Evolutionary conservation across 1,140 invertebrate genomes (phyloP).

Genomic region (Oncopodura yosiiana): DNA sequence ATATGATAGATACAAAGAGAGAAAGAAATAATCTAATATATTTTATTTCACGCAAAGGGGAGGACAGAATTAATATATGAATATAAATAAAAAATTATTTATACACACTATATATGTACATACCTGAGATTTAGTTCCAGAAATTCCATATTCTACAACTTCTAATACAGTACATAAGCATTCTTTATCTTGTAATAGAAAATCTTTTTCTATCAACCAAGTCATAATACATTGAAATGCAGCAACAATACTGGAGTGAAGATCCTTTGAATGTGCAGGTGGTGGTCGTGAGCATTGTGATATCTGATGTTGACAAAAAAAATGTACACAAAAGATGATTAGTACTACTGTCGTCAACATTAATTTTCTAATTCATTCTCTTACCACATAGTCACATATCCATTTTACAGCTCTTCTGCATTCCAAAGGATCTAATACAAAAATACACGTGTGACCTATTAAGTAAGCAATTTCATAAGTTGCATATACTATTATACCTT

Average conservation of each 20-base stretch:
- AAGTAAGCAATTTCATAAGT: background rate
- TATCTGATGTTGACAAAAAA: background rate
- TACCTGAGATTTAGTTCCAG: conserved; percentile 75
- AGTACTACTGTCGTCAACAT: no score
- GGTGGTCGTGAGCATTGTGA: conserved; percentile 80
- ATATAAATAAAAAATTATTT: no score
- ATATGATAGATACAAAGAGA: no score
- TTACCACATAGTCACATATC: conserved; percentile 96
- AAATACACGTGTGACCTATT: conserved; percentile 2
- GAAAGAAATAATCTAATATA: no score
- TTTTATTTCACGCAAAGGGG: no score
- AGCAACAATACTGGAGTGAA: conserved; percentile 94
- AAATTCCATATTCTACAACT: conserved; percentile 94
- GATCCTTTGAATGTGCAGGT: conserved; percentile 88
- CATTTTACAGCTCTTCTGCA: conserved; percentile 91
- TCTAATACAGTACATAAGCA: conserved; percentile 86
- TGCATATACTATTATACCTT: conserved; percentile 48
- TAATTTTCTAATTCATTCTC: conserved; percentile 82
- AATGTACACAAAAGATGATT: no score
- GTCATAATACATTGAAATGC: conserved; percentile 82
- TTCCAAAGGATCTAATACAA: conserved; percentile 61
- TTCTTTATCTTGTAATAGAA: conserved; percentile 79
- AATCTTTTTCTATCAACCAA: conserved; percentile 83
- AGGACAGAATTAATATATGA: no score
- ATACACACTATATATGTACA: no score